Percentiles rank a stretch among this genome's conserved stretches.
Conservation (phyloP, 2,888 invertebrate genomes). For the Drosophila maculinotata region DNA sequence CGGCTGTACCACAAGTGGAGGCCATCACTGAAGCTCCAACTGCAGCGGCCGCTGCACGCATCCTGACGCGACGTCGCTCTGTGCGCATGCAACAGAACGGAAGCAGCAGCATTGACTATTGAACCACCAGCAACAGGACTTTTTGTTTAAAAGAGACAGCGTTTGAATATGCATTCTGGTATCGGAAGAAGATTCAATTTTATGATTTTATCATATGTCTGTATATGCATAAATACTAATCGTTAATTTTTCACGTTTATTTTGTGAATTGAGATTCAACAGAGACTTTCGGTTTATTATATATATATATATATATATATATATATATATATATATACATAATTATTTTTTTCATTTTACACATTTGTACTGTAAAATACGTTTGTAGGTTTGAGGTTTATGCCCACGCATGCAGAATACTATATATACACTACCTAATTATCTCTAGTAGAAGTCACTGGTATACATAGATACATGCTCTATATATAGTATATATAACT, state of each 20-base stretch:
- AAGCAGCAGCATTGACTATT: conserved; percentile 60
- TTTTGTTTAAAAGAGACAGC: conserved; percentile 35
- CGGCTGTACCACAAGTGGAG: conserved; percentile 21
- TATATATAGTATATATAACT: conserved; percentile 7
- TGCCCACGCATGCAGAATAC: conserved; percentile 36
- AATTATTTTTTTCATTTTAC: conserved; percentile 33
- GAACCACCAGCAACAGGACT: conserved; percentile 15
- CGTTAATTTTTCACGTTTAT: conserved; percentile 48
- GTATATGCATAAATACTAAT: conserved; percentile 42
- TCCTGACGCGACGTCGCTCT: conserved; percentile 79
- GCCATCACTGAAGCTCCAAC: conserved; percentile 16
- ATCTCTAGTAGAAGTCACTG: conserved; percentile 33
- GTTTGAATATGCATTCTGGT: conserved; percentile 25
- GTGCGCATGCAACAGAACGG: conserved; percentile 81
- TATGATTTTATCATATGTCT: conserved; percentile 36
- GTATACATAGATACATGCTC: conserved; percentile 18
- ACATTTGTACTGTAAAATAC: conserved; percentile 69
- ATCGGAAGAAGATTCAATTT: conserved; percentile 15
- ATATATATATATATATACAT: conserved; percentile 11
- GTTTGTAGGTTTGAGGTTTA: conserved; percentile 57
- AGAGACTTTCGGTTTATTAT: conserved; percentile 64
- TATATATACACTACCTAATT: conserved; percentile 31
- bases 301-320: conserved; percentile 24
- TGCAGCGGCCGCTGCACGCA: conserved; percentile 56
- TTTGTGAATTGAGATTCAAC: conserved; percentile 69